A percentile compares a stretch with the other conserved stretches of the same genome.
phyloP scores from a whole-genome alignment of 2,888 invertebrate genomes.

The Trilocha varians region DNA sequence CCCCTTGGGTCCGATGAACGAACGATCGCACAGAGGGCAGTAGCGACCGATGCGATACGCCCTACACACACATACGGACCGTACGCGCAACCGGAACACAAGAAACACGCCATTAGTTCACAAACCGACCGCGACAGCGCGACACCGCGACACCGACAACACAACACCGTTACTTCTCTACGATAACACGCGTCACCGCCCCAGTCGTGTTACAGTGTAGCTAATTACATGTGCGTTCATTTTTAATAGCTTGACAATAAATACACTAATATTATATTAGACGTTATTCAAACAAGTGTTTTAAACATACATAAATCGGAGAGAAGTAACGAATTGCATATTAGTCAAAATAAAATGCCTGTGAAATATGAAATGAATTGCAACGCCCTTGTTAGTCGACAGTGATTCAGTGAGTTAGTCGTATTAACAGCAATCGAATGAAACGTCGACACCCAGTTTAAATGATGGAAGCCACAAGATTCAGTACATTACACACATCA shows the following conservation, averaged over 20 bases:
- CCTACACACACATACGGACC: conserved; percentile 71
- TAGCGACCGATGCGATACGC: conserved; percentile 82
- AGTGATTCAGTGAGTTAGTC: conserved; percentile 47
- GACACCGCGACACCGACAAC: conserved; percentile 13
- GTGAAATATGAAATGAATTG: conserved; percentile 32
- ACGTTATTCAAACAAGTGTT: conserved; percentile 7
- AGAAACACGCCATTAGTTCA: conserved; percentile 71
- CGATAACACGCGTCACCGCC: conserved; percentile 7
- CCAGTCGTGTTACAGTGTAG: conserved; percentile 2
- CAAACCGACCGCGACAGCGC: conserved; percentile 24
- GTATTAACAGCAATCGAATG: conserved; percentile 22
- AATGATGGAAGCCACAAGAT: conserved; percentile 26
- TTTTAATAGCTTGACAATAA: too few species aligned
- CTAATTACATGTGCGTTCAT: conserved; percentile 3
- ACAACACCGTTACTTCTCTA: conserved; percentile 41
- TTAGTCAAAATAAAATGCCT: conserved; percentile 44
- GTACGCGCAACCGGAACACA: conserved; percentile 69
- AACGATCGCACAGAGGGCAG: conserved; percentile 81
- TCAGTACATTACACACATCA: conserved; percentile 31
- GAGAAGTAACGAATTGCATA: conserved; percentile 53
- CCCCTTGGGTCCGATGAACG: conserved; percentile 78
- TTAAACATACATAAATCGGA: conserved; percentile 24
- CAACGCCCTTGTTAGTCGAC: conserved; percentile 60
- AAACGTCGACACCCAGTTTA: conserved; percentile 40
- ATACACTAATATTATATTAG: conserved; percentile 1